phyloP scores from a whole-genome alignment of 2,888 invertebrate species.

The Arge pagana region DNA sequence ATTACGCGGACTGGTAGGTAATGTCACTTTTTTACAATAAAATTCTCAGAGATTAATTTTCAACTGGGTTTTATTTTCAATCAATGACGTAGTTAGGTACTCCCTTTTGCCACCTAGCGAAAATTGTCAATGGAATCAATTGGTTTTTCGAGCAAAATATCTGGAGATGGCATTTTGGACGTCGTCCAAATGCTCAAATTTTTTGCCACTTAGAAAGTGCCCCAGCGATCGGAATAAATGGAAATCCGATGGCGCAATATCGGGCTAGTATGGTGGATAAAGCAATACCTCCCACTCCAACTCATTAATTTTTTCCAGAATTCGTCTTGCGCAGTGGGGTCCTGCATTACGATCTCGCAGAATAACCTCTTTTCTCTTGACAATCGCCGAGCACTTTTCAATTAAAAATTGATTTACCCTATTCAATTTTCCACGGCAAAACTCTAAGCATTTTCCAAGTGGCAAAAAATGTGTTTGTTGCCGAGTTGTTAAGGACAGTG shows the following conservation, averaged over 20 bases:
- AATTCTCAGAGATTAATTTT: conserved; percentile 57
- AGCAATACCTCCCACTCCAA: conserved; percentile 15
- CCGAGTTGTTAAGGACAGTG: no score
- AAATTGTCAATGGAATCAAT: conserved; percentile 12
- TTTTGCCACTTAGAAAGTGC: conserved; percentile 21
- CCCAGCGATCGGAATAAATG: conserved; percentile 16
- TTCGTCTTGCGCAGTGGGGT: conserved; percentile 21
- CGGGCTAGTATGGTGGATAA: conserved; percentile 5
- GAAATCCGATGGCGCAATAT: conserved; percentile 15
- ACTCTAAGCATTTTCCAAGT: no score
- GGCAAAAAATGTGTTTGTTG: no score
- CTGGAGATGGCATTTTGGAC: conserved; percentile 18
- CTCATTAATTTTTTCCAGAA: conserved; percentile 19
- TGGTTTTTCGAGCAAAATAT: conserved; percentile 26
- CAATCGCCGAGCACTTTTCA: conserved; percentile 26
- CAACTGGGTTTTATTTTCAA: conserved; percentile 17
- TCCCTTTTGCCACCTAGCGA: conserved; percentile 26
- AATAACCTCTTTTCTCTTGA: conserved; percentile 26
- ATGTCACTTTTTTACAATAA: conserved; percentile 39
- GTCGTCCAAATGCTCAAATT: conserved; percentile 21
- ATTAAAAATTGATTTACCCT: conserved; percentile 27
- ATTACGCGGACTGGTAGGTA: background rate
- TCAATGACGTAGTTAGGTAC: no score
- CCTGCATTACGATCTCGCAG: conserved; percentile 26
- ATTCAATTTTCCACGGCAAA: conserved; percentile 30